phyloP scores from a whole-genome alignment of 2,888 invertebrate genomes.

The Idaea biselata region DNA sequence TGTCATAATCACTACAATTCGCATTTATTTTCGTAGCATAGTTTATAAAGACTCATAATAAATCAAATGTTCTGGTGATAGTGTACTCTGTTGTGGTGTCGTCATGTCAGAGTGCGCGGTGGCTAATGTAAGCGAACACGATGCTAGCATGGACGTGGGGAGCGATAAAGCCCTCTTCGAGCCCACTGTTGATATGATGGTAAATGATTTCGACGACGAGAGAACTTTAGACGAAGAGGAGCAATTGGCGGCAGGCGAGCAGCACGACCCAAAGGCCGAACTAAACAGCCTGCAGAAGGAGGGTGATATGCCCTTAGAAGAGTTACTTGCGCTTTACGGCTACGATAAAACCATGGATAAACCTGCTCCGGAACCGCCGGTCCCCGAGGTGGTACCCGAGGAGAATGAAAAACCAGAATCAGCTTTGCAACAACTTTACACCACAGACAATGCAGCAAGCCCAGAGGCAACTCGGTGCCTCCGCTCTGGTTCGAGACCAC shows the following conservation, averaged over 20 bases:
- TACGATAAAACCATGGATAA: conserved; percentile 80
- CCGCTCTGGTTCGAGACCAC: conserved; percentile 85
- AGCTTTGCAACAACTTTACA: conserved; percentile 69
- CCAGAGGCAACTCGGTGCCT: conserved; percentile 71
- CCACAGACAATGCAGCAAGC: conserved; percentile 53
- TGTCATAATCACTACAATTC: conserved; percentile 55
- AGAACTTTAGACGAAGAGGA: conserved; percentile 98
- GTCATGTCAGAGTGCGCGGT: conserved; percentile 81
- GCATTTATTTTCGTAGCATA: conserved; percentile 42
- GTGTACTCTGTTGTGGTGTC: conserved; percentile 52
- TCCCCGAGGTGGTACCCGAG: conserved; percentile 56
- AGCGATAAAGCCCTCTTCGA: conserved; percentile 87
- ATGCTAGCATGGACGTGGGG: conserved; percentile 79
- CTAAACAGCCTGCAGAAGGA: conserved; percentile 94
- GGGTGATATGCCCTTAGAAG: conserved; percentile 97
- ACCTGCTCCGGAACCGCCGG: conserved; percentile 56
- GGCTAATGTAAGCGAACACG: conserved; percentile 78
- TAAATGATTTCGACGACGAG: conserved; percentile 98
- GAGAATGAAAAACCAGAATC: conserved; percentile 71
- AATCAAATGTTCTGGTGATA: conserved; percentile 59
- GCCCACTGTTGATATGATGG: conserved; percentile 97
- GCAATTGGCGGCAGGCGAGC: conserved; percentile 92
- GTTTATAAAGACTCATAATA: conserved; percentile 36
- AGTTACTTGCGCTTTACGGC: conserved; percentile 94
- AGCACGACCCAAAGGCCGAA: conserved; percentile 92